Evolutionary conservation across 1,140 invertebrate species (phyloP), one percentile per base, ranked within the genome.

Genomic region (Heliothis virescens): DNA sequence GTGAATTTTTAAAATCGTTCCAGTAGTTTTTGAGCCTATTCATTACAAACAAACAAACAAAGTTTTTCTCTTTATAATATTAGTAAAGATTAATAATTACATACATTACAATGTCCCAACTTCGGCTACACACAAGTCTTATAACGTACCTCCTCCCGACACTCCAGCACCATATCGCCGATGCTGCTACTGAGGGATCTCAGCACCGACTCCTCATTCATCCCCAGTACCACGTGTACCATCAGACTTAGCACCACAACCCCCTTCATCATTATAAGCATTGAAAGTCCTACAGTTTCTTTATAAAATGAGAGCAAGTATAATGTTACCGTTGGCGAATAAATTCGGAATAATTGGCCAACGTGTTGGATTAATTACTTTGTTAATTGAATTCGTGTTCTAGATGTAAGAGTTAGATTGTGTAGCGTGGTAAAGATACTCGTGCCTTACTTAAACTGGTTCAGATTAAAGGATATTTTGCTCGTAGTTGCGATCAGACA

Each of bases 331-430:
- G 9, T 7, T n/a, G 12, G 21, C 13, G 26, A 34, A 15, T 10
- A 53, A 52, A 50, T 71, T 12, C 21, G 16, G 4, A 50, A 29
- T 26, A 53, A 71, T 53, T 71, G 67, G 13, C 4, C 12, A 52
- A 71, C 48, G 12, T 53, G 67, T 53, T 71, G 47, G n/a, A 53
- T 29, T 71, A 53, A 71, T 71, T 53, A 52, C 34, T 69, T 69
- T 15, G 18, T 26, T 69, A 52, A 69, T 69, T 52, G 47, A 21
- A 52, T 53, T 71, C 52, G 21, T 29, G 67, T 52, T 71, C 15
- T 13, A 10, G 62, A 63, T 63, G 34, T 63, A 47, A 21, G 52
- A 53, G 11, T 53, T 53, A 53, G 21, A 48, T 47, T 53, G 4
- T n/a, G 41, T 72, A 41, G 34, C 34, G 34, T 41, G 3, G 34